Percentiles rank a stretch among this genome's conserved stretches.
These are phyloP conservation scores for Cephus nigrinus DNA, from an alignment of 2,888 invertebrate genomes.

Conservation along the genomic window DNA sequence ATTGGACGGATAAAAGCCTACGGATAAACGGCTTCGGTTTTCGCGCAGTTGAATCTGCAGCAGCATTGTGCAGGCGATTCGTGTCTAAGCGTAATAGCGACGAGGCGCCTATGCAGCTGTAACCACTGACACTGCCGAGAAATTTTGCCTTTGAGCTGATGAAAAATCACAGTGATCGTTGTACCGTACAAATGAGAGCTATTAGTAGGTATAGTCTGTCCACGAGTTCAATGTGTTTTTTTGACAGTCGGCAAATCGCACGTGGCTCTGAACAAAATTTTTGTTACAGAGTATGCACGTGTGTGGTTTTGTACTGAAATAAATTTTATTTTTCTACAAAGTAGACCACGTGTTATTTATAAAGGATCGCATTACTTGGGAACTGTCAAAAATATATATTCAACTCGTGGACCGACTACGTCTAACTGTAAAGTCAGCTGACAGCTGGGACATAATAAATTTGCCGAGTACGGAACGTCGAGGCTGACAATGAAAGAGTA, in stretches of 20 bases:
- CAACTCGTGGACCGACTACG: background rate
- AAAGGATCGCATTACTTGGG: too few species aligned
- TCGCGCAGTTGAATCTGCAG: background rate
- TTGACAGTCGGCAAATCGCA: background rate
- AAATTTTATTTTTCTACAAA: too few species aligned
- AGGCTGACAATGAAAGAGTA: background rate
- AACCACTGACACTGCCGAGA: background rate
- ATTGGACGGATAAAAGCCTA: background rate
- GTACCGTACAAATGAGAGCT: background rate
- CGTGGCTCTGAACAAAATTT: background rate
- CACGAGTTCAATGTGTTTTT: background rate
- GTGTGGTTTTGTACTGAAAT: background rate
- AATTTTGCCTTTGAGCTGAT: background rate
- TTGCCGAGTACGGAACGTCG: background rate
- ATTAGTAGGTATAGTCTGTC: background rate
- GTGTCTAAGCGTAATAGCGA: background rate
- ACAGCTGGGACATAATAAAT: background rate
- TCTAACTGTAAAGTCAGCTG: background rate
- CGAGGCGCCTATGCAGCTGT: background rate
- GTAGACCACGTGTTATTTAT: too few species aligned
- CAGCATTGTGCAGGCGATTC: background rate
- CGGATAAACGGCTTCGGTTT: background rate
- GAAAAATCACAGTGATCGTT: background rate
- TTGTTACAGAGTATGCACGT: background rate
- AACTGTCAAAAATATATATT: background rate